A percentile compares a stretch with the other conserved stretches of the same genome.
Conservation (phyloP, 1,140 invertebrate genomes). For the Drosophila ohnishii region DNA sequence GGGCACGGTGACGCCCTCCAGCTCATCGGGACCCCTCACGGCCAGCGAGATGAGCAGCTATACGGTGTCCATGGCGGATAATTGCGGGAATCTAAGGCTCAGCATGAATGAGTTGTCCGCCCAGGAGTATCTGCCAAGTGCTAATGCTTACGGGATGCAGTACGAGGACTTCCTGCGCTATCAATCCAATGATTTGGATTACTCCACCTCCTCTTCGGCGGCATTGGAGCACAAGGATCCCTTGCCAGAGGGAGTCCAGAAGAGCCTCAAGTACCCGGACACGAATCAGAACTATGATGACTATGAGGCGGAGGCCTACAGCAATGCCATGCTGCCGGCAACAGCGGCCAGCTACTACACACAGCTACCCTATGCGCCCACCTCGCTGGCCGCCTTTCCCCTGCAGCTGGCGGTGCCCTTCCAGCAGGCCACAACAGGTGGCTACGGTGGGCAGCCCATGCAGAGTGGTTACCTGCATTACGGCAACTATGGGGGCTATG, state of each 20-base stretch:
- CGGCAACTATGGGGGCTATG: constrained; percentile 68
- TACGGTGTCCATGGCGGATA: constrained; percentile 57
- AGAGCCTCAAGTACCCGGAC: constrained; percentile 87
- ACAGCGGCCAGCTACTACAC: constrained; percentile 68
- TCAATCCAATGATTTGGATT: constrained; percentile 62
- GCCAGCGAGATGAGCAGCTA: constrained; percentile 56
- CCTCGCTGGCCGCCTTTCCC: constrained; percentile 63
- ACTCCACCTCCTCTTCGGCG: constrained; percentile 55
- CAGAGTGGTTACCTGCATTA: constrained; percentile 72
- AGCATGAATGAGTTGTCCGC: constrained; percentile 56
- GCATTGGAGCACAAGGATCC: constrained; percentile 52
- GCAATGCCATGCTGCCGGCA: constrained; percentile 83
- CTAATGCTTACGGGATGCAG: constrained; percentile 69
- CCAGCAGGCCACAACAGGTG: constrained; percentile 52
- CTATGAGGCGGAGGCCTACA: constrained; percentile 85
- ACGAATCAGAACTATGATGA: constrained; percentile 83
- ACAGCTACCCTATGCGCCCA: constrained; percentile 67
- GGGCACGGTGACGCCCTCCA: constrained; percentile 33
- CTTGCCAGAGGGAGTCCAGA: constrained; percentile 83
- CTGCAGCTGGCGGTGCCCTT: constrained; percentile 75
- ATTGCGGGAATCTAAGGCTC: constrained; percentile 49
- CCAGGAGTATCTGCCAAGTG: constrained; percentile 61
- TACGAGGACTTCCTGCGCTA: constrained; percentile 79
- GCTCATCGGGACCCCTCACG: constrained; percentile 18
- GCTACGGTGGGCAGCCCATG: constrained; percentile 59